Evolutionary conservation across 1,140 invertebrate species (phyloP).

Genomic region (Daktulosphaira vitifoliae): DNA sequence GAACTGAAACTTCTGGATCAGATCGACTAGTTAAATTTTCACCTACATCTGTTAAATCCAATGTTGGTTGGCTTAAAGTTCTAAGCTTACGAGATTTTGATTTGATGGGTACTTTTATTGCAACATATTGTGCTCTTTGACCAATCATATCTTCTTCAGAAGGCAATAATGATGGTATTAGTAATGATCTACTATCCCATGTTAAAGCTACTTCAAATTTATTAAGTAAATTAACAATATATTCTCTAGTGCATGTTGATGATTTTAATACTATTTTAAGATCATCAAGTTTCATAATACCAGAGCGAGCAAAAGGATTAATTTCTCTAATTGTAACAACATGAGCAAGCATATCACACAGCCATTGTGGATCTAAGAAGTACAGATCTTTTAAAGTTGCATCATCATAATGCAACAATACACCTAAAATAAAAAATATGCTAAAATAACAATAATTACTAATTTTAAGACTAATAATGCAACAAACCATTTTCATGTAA

Average conservation of each 20-base stretch:
- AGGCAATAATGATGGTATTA: slow-evolving; percentile 88
- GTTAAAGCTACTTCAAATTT: slow-evolving; percentile 97
- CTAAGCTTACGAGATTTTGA: slow-evolving; percentile 22
- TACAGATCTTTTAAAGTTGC: slow-evolving; percentile 88
- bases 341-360: slow-evolving; percentile 94
- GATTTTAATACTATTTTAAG: slow-evolving; percentile 87
- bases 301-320: slow-evolving; percentile 84
- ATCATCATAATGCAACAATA: slow-evolving; percentile 96
- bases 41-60: slow-evolving; percentile 10
- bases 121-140: slow-evolving; percentile 1
- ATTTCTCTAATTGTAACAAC: slow-evolving; percentile 93
- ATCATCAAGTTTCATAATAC: slow-evolving; percentile 89
- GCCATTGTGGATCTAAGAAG: slow-evolving; percentile 95
- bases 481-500: slow-evolving; percentile 87
- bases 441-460: not conserved
- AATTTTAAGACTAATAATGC: not conserved
- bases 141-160: slow-evolving; percentile 58
- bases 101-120: slow-evolving; percentile 21
- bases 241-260: slow-evolving; percentile 51
- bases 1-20: slow-evolving; percentile 51
- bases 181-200: slow-evolving; percentile 84
- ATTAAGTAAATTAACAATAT: slow-evolving; percentile 81
- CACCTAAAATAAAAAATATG: slow-evolving; percentile 50
- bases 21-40: slow-evolving; percentile 45
- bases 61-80: not conserved